A percentile compares a stretch with the other conserved stretches of the same genome.
Conservation (phyloP, 2,888 invertebrate genomes). For the Parochlus steinenii region DNA sequence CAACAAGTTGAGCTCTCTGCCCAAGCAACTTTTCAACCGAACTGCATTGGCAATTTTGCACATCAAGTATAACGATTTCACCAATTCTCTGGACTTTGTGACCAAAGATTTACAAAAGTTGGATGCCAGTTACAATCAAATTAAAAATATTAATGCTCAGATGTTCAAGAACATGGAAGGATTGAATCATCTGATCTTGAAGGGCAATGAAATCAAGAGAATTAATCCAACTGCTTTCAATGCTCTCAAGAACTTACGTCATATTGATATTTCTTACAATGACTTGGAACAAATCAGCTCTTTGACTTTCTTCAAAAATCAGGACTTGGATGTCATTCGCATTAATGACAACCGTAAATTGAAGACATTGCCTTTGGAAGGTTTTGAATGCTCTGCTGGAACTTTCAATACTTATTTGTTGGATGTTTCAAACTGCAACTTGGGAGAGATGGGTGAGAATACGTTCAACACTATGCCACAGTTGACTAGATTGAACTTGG, state of each 20-base stretch:
- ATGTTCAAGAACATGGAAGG: conserved; percentile 46
- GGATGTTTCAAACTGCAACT: conserved; percentile 57
- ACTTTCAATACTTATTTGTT: conserved; percentile 48
- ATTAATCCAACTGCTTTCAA: conserved; percentile 53
- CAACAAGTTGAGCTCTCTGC: conserved; percentile 46
- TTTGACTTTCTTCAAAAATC: conserved; percentile 50
- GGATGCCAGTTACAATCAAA: conserved; percentile 50
- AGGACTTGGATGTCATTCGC: conserved; percentile 48
- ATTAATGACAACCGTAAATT: conserved; percentile 54
- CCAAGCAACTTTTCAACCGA: conserved; percentile 44
- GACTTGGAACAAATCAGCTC: conserved; percentile 47
- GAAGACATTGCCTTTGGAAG: conserved; percentile 44
- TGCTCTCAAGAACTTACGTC: conserved; percentile 44
- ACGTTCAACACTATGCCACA: conserved; percentile 57
- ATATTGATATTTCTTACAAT: conserved; percentile 59
- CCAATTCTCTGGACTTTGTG: conserved; percentile 41
- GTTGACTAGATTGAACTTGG: conserved; percentile 45
- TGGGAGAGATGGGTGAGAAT: conserved; percentile 41
- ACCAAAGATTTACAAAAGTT: conserved; percentile 46
- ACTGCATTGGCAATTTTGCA: conserved; percentile 52
- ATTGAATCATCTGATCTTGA: conserved; percentile 48
- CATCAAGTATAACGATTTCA: conserved; percentile 50
- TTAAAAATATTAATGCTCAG: conserved; percentile 43
- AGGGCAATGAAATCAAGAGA: conserved; percentile 48
- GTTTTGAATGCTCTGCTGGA: conserved; percentile 44